Conservation (phyloP, 2,888 invertebrate species). For the Dendrolimus houi region DNA sequence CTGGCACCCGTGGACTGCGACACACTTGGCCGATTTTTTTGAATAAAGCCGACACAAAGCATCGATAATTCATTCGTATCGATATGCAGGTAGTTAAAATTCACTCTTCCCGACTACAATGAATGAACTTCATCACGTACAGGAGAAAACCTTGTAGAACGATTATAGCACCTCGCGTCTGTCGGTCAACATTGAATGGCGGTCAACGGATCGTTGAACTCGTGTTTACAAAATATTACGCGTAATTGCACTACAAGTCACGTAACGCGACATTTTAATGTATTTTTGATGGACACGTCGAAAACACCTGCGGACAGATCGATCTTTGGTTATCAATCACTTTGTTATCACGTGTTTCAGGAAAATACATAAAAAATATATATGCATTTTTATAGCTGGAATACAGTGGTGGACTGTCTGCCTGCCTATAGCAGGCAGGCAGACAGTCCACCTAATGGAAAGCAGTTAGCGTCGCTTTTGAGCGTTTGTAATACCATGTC, state of each 20-base stretch:
- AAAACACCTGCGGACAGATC: neutral
- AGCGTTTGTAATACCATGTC: too few relatives aligned
- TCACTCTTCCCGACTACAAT: too few relatives aligned
- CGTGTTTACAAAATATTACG: neutral
- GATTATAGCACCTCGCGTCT: neutral
- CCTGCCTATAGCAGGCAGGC: neutral
- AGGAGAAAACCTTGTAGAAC: neutral
- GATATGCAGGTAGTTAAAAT: too few relatives aligned
- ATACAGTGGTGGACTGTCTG: neutral
- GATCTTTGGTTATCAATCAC: too few relatives aligned
- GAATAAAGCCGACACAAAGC: too few relatives aligned
- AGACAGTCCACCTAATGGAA: neutral
- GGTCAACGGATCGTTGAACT: neutral
- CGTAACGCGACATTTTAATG: neutral
- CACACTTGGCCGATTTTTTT: too few relatives aligned
- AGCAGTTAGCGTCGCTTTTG: too few relatives aligned
- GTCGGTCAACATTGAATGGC: neutral
- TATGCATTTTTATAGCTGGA: neutral
- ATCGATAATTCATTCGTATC: too few relatives aligned
- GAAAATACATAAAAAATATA: too few relatives aligned
- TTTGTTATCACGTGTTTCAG: too few relatives aligned
- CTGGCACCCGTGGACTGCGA: too few relatives aligned
- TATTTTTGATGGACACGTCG: neutral
- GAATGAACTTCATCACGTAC: too few relatives aligned
- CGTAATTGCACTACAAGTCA: neutral